Evolutionary conservation across 2,888 invertebrate species (phyloP).

Genomic region (Pristionchus entomophagus): DNA sequence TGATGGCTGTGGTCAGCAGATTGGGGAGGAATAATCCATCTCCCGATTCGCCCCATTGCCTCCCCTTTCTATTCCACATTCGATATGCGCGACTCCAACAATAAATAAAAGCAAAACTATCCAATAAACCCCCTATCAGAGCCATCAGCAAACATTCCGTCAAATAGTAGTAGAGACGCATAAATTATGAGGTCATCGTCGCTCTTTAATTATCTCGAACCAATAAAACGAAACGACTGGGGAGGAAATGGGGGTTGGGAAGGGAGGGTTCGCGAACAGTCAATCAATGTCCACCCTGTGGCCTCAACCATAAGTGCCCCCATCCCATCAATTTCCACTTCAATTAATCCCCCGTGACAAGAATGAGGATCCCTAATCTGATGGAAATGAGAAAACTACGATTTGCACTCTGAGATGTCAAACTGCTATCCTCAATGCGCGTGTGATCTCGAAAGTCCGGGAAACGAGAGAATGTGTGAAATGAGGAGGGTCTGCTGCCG

Average conservation of each 20-base stretch:
- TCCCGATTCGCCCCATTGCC: neutral
- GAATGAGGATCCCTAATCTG: neutral
- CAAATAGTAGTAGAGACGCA: neutral
- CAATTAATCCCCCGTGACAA: neutral
- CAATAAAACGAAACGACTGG: conserved; percentile 7
- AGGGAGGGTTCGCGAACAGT: neutral
- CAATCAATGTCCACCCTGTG: neutral
- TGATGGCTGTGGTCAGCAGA: too few relatives aligned
- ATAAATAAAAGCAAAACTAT: too few relatives aligned
- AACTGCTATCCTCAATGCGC: too few relatives aligned
- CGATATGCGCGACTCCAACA: neutral
- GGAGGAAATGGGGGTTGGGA: neutral
- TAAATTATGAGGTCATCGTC: conserved; percentile 26
- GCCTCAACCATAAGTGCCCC: conserved; percentile 22
- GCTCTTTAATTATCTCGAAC: neutral
- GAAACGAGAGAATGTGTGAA: too few relatives aligned
- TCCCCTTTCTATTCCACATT: neutral
- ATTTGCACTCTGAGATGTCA: too few relatives aligned
- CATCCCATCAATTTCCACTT: conserved; percentile 8
- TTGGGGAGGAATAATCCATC: neutral
- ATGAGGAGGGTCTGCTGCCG: too few relatives aligned
- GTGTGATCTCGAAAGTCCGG: too few relatives aligned
- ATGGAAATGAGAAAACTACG: neutral
- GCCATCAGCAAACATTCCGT: neutral
- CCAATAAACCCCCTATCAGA: neutral